Percentiles rank a stretch among this genome's conserved stretches.
Conservation (phyloP, 2,797 vertebrate genomes). For the Okamejei kenojei region DNA sequence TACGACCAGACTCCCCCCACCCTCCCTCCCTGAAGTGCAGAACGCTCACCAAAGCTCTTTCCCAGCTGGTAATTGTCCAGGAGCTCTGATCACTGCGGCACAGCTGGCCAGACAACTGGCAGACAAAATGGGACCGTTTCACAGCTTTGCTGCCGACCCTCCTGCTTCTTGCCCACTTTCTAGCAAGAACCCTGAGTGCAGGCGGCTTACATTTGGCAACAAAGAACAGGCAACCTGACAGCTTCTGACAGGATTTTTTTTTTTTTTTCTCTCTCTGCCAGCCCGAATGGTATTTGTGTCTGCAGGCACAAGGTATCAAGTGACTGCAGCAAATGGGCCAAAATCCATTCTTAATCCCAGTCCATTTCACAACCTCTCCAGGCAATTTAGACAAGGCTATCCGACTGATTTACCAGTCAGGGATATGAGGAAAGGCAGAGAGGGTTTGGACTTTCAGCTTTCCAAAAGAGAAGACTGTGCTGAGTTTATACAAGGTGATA, state of each 20-base stretch:
- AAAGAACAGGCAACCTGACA: neutral
- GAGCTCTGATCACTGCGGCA: neutral
- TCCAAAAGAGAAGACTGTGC: neutral
- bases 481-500: neutral
- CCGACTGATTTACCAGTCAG: neutral
- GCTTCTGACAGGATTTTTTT: neutral
- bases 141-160: too few species aligned
- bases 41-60: neutral
- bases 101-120: neutral
- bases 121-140: neutral
- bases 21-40: neutral
- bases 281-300: neutral
- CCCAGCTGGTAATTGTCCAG: neutral
- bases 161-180: neutral
- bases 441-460: neutral
- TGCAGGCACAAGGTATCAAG: neutral
- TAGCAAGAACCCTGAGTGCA: neutral
- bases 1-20: neutral
- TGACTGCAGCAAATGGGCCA: neutral
- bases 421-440: neutral
- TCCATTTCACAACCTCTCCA: neutral
- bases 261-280: neutral
- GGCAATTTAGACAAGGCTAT: neutral
- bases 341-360: neutral
- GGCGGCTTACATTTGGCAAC: neutral